Conservation (phyloP, 2,888 invertebrate genomes). For the Ennomos quercinarius region DNA sequence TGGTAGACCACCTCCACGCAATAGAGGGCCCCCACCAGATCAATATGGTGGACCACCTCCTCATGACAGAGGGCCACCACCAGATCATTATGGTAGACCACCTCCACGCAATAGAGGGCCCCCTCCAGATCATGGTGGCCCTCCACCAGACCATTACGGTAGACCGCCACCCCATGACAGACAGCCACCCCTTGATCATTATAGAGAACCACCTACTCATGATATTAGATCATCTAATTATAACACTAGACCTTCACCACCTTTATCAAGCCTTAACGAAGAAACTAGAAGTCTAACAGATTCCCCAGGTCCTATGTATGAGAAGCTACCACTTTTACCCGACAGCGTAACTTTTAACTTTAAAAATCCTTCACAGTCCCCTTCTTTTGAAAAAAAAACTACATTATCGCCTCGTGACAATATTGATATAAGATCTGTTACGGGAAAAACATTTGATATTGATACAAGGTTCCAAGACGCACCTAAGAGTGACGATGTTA, state of each 20-base stretch:
- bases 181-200: constrained; percentile 10
- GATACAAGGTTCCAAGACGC: constrained; percentile 37
- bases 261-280: constrained; percentile 4
- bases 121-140: no score
- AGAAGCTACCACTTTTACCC: constrained; percentile 10
- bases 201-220: constrained; percentile 16
- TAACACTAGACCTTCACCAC: constrained; percentile 7
- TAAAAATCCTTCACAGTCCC: constrained; percentile 8
- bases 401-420: constrained; percentile 7
- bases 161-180: constrained; percentile 25
- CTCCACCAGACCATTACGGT: constrained; percentile 18
- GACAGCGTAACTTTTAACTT: background rate
- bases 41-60: constrained; percentile 23
- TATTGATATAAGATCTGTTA: constrained; percentile 23
- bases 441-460: constrained; percentile 24
- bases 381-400: constrained; percentile 6
- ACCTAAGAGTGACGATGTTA: background rate
- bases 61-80: constrained; percentile 15
- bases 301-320: constrained; percentile 13
- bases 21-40: constrained; percentile 29
- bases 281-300: constrained; percentile 10
- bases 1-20: constrained; percentile 18
- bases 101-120: no score
- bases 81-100: constrained; percentile 18
- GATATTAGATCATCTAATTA: constrained; percentile 6